Evolutionary conservation across 2,797 vertebrate genomes (phyloP).

Genomic region (Anabacerthia variegaticeps): DNA sequence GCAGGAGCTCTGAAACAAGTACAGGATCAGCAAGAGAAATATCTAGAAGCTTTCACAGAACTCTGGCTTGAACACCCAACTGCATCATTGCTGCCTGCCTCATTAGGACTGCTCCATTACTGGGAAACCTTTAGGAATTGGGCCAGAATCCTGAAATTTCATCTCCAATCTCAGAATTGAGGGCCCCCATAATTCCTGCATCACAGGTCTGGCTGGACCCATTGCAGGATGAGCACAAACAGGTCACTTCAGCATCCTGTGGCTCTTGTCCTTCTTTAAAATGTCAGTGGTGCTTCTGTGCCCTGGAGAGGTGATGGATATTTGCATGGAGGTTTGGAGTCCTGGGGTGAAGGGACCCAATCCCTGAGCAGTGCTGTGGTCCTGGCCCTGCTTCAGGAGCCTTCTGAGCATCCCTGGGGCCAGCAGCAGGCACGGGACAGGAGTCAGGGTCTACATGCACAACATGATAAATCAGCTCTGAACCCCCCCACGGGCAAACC

Average conservation of each 20-base stretch:
- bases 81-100: neutral
- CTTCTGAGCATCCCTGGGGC: rapidly evolving
- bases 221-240: neutral
- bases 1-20: neutral
- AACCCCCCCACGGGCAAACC: neutral
- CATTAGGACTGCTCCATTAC: rapidly evolving
- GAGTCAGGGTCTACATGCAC: neutral
- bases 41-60: constrained; percentile 13
- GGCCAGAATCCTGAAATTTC: neutral
- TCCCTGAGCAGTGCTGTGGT: neutral
- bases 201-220: neutral
- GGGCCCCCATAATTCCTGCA: neutral
- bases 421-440: rapidly evolving
- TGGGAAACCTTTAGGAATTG: neutral
- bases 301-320: neutral
- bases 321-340: neutral
- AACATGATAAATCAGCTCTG: neutral
- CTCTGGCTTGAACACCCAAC: neutral
- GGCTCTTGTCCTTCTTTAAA: neutral
- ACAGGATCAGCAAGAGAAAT: constrained; percentile 34
- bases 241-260: neutral
- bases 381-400: neutral
- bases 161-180: neutral
- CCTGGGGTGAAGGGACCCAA: neutral
- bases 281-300: neutral